Conservation (phyloP, 2,797 vertebrate genomes). For the Mionectes olivaceus region DNA sequence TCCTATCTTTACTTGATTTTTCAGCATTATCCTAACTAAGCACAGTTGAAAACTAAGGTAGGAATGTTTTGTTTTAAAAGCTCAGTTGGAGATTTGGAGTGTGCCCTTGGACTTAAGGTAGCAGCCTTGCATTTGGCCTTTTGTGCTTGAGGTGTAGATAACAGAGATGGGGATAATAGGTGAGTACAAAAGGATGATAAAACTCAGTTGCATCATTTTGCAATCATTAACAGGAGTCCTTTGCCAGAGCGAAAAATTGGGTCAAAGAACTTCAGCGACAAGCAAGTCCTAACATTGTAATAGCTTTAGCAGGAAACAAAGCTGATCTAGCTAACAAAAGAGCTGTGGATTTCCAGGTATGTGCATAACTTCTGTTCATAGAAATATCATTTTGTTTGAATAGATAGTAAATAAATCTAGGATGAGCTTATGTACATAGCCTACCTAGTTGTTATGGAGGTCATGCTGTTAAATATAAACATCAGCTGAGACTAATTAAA, state of each 20-base stretch:
- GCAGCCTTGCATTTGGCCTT: neutral
- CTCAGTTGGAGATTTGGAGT: neutral
- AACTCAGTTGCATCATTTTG: constrained; percentile 69
- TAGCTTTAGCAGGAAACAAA: constrained; percentile 99
- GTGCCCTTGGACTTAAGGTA: neutral
- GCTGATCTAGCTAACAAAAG: constrained; percentile 97
- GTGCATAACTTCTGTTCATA: constrained; percentile 39
- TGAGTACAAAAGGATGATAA: constrained; percentile 16
- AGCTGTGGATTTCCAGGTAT: constrained; percentile 97
- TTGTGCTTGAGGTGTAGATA: neutral
- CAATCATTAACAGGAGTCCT: constrained; percentile 90
- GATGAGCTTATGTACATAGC: neutral
- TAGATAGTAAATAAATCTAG: neutral
- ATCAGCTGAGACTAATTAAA: neutral
- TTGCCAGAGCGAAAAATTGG: constrained; percentile 99
- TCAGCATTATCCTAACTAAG: neutral
- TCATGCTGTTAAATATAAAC: neutral
- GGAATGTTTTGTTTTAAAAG: neutral
- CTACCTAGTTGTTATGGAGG: neutral
- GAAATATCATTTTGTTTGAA: neutral
- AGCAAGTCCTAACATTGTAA: constrained; percentile 99
- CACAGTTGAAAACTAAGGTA: neutral
- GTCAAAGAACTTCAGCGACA: constrained; percentile 99
- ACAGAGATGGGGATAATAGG: neutral
- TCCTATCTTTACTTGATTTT: neutral